A percentile compares a stretch with the other conserved stretches of the same genome.
Evolutionary conservation across 2,113 vertebrate species (phyloP).

Genomic region (Zosterops japonicus): DNA sequence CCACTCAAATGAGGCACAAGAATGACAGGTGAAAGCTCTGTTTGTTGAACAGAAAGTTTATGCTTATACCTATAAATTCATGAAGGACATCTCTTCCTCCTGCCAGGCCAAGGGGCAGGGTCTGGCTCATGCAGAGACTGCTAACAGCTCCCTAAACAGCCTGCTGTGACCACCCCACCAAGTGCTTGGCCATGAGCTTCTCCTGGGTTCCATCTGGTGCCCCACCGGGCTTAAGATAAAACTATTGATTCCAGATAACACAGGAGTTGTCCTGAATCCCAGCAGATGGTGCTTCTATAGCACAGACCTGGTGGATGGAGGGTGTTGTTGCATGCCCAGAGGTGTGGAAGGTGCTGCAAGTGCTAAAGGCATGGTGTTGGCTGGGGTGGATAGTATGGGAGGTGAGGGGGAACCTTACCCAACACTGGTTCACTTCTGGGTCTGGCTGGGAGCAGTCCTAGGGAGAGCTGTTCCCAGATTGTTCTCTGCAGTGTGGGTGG

Average conservation of each 20-base stretch:
- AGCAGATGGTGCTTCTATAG: not conserved
- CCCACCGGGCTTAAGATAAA: not conserved
- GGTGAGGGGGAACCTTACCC: not conserved
- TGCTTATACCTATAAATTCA: not conserved
- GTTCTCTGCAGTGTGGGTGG: not conserved
- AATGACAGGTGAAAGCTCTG: not conserved
- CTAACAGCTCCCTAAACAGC: not conserved
- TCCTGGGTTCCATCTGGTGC: not conserved
- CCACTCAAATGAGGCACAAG: not conserved
- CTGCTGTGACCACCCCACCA: rapidly evolving
- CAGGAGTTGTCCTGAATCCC: not conserved
- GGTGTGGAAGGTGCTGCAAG: not conserved
- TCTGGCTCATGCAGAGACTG: not conserved
- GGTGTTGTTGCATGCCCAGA: not conserved
- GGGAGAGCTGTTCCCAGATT: not conserved
- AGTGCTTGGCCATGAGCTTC: not conserved
- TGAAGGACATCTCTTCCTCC: not conserved
- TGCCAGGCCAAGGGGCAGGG: not conserved
- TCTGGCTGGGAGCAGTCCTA: not conserved
- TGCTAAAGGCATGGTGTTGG: not conserved
- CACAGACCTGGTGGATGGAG: too few species aligned
- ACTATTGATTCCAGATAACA: not conserved
- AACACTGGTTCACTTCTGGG: not conserved
- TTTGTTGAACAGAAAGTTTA: not conserved
- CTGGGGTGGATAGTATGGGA: not conserved